phyloP scores from a whole-genome alignment of 2,113 vertebrate species.

The Vidua chalybeata region DNA sequence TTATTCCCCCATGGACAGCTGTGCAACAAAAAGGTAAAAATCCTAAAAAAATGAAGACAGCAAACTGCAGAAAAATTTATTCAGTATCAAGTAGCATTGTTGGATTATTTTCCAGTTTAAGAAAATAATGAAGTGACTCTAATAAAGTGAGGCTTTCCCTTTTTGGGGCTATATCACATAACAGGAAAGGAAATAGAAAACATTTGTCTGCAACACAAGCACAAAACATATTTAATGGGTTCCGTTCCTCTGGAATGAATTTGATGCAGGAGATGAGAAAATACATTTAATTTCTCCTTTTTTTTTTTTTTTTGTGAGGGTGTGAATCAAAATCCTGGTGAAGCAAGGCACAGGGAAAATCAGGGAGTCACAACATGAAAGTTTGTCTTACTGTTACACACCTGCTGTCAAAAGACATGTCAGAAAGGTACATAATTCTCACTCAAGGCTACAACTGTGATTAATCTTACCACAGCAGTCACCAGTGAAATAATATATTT shows the following conservation, averaged over 20 bases:
- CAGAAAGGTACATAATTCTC: neutral
- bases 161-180: neutral
- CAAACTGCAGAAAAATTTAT: neutral
- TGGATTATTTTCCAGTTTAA: neutral
- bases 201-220: neutral
- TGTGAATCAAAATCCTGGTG: neutral
- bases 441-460: neutral
- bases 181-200: conserved; percentile 49
- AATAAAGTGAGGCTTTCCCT: conserved; percentile 4
- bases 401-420: neutral
- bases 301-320: neutral
- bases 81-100: neutral
- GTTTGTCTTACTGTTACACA: neutral
- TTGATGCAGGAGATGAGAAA: neutral
- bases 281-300: neutral
- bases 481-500: neutral
- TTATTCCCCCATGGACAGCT: neutral
- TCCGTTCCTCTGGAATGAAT: neutral
- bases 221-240: conserved; percentile 10
- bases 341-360: neutral
- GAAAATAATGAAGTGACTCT: conserved; percentile 5
- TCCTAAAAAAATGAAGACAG: neutral
- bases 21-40: neutral
- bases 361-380: neutral
- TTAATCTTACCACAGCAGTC: neutral